Conservation (phyloP, 92 coral and sea anemone species). For the Micromussa lordhowensis region DNA sequence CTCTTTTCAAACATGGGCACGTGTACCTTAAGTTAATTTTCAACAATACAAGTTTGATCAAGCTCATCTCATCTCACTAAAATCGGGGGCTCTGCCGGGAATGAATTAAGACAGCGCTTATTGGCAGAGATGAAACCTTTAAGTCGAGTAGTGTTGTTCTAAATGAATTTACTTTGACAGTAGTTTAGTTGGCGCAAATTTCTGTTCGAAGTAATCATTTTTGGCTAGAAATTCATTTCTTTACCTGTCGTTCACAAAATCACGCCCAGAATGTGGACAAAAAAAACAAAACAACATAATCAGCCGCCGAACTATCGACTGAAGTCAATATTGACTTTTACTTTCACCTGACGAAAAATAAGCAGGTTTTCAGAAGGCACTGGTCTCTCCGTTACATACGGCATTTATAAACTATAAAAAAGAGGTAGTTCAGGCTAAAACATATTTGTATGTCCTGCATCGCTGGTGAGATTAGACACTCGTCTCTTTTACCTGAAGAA, state of each 20-base stretch:
- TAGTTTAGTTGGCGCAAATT: background rate
- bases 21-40: constrained; percentile 41
- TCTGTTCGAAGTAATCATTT: background rate
- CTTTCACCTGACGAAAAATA: constrained; percentile 23
- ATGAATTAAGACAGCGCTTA: background rate
- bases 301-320: background rate
- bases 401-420: background rate
- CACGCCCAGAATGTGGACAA: background rate
- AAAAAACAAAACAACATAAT: background rate
- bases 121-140: background rate
- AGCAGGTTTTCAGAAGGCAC: constrained; percentile 16
- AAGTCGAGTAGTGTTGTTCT: background rate
- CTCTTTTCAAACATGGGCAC: constrained; percentile 39
- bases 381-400: background rate
- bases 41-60: constrained; percentile 45
- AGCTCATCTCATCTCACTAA: constrained; percentile 1
- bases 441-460: background rate
- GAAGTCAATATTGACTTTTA: constrained; percentile 31
- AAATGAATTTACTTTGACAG: background rate
- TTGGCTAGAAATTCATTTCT: background rate
- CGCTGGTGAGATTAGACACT: background rate
- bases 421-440: background rate
- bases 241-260: background rate
- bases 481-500: background rate
- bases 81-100: no score